Base-by-base conservation (phyloP, 2,888 invertebrate genomes). In the Parascotia fuliginaria region DNA sequence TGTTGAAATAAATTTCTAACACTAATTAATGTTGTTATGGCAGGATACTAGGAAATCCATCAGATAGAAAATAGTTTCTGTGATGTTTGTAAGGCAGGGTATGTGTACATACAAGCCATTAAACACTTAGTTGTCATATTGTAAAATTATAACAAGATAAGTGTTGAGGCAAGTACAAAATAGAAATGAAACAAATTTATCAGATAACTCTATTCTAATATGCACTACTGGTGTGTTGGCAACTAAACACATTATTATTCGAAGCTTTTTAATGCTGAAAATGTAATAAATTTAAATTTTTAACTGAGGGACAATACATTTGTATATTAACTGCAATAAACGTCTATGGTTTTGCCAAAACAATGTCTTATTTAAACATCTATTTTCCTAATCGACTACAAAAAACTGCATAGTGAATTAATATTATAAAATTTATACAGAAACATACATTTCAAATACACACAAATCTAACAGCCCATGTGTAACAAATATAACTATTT, bases 131-230 rank as follows among this genome's bases (percentile, higher is more conserved):
- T 32, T 46, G 19, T 13, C 40, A 27, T 40, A 27, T 0, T 9
- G 9, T 13, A 33, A 16, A 22, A 11, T 22, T 7, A 37, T 22
- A 36, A 2, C 15, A 32, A 31, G 16, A 27, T 2, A 15, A 22
- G 42, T 32, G 16, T 44, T 37, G 32, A 14, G 14, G 19, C 31
- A 14, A 22, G 47, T 40, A 29, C 33, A 39, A 15, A 11, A 34
- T 39, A 5, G 33, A 59, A 65, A 68, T 66, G 15, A 70, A 68
- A 70, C 70, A 54, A 56, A 16, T 28, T 4, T 45, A 55, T 55
- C 52, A 48, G 42, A 42, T 67, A 68, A 64, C 56, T 52, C 56
- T 58, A 58, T 59, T 68, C 55, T 68, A 67, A 58, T 69, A 60
- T 48, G 39, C 51, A 65, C 61, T 62, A 70, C 60, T 64, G 42